Evolutionary conservation across 2,113 vertebrate species (phyloP), one percentile per base, ranked within the genome.

Genomic region (Tragelaphus strepsiceros): DNA sequence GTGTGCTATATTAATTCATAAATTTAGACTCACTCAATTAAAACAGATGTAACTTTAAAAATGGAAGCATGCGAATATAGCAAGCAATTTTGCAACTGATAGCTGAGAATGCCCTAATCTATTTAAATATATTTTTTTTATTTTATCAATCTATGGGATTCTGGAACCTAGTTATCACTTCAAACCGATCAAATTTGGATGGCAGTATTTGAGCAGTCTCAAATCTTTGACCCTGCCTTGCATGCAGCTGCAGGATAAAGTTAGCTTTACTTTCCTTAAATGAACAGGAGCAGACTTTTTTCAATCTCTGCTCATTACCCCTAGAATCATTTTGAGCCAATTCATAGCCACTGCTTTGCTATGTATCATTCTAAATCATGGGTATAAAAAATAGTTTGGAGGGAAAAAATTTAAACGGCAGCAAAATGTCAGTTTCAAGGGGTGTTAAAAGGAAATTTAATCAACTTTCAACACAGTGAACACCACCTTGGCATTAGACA

Each of bases 381-480:
- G 95, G 81, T 97, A 97, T 97, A 97, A 97, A 95, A 98, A 97
- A 95, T 89, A 97, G 97, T 97, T 96, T 94, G 86, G 82, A 97
- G 86, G 92, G 43, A 59, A 95, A 97, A 97, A 93, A 61, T 53
- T 95, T 97, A 97, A 97, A 94, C 30, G 71, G 94, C 91, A 92
- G 71, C 83, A 81, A 98, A 97, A 98, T 97, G 97, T 98, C 96
- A 97, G 97, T 97, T 98, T 98, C 98, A 97, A 98, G 97, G 90
- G 87, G 96, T 86, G 97, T 97, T 98, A 94, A 98, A 98, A 97
- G 96, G 89, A 97, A 98, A 98, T 98, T 95, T 98, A 97, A 98
- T 98, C 98, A 98, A 98, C 88, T 98, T 97, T 98, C 96, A 92
- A 97, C 95, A 95, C 94, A 97, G 51, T 90, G 97, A 97, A 97